These are phyloP conservation scores for Tiphia femorata DNA, from an alignment of 2,888 invertebrate species.

Conservation along the genomic window DNA sequence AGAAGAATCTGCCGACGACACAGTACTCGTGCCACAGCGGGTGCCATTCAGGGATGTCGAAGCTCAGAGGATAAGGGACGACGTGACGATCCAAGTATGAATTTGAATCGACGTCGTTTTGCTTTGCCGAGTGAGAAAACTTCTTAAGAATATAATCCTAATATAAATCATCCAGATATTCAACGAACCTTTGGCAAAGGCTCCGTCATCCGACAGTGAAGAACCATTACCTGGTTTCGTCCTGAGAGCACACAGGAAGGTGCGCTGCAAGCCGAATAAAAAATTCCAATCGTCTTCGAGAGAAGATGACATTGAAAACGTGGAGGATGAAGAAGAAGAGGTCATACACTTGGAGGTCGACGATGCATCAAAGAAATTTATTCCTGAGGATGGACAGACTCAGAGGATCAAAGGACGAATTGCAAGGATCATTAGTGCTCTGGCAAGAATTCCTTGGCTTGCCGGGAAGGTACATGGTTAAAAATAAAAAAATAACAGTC, in stretches of 20 bases:
- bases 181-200: slow-evolving; percentile 42
- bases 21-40: slow-evolving; percentile 24
- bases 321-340: slow-evolving; percentile 53
- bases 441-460: slow-evolving; percentile 49
- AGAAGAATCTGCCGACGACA: slow-evolving; percentile 42
- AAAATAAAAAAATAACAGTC: too few relatives aligned
- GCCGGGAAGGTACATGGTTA: slow-evolving; percentile 33
- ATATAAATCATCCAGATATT: slow-evolving; percentile 49
- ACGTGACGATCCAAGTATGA: slow-evolving; percentile 62
- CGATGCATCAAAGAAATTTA: slow-evolving; percentile 36
- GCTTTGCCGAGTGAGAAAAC: too few relatives aligned
- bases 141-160: too few relatives aligned
- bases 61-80: slow-evolving; percentile 58
- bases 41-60: slow-evolving; percentile 56
- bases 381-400: slow-evolving; percentile 29
- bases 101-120: too few relatives aligned
- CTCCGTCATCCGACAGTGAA: slow-evolving; percentile 37
- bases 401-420: slow-evolving; percentile 40
- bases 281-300: slow-evolving; percentile 1
- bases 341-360: slow-evolving; percentile 49
- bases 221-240: slow-evolving; percentile 48
- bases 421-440: slow-evolving; percentile 44
- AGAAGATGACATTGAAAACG: slow-evolving; percentile 39
- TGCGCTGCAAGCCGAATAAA: slow-evolving; percentile 35
- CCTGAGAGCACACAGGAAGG: slow-evolving; percentile 43